A percentile compares a stretch with the other conserved stretches of the same genome.
Conservation (phyloP, 2,888 invertebrate genomes). For the Oligia fasciuncula region DNA sequence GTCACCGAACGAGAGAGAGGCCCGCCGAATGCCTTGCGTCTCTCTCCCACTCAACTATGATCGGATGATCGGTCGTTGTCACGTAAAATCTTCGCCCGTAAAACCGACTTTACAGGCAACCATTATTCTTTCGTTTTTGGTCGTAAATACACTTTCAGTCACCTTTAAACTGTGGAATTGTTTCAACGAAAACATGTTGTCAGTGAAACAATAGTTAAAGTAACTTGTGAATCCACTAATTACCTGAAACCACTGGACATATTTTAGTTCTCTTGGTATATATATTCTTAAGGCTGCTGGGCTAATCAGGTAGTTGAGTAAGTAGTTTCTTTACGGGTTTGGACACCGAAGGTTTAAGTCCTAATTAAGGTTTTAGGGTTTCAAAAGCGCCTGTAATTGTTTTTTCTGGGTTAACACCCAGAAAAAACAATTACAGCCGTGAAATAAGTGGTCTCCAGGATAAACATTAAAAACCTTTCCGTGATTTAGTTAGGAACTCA, state of each 20-base stretch:
- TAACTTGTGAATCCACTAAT: slow-evolving; percentile 19
- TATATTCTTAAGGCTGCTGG: slow-evolving; percentile 34
- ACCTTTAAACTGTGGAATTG: slow-evolving; percentile 14
- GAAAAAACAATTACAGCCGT: neutral
- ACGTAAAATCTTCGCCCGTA: no score
- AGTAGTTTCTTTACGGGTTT: slow-evolving; percentile 20
- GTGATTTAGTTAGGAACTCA: slow-evolving; percentile 2
- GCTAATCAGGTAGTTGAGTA: slow-evolving; percentile 53
- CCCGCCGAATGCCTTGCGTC: no score
- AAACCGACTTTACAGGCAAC: no score
- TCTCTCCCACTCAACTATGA: no score
- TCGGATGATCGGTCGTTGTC: no score
- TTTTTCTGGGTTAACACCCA: slow-evolving; percentile 3
- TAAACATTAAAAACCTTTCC: slow-evolving; percentile 12
- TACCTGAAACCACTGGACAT: slow-evolving; percentile 10
- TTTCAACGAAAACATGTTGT: neutral
- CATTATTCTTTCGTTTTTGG: neutral
- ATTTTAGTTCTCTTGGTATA: slow-evolving; percentile 26
- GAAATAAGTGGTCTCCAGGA: slow-evolving; percentile 10
- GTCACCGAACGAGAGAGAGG: no score
- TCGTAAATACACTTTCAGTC: neutral
- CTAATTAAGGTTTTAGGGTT: slow-evolving; percentile 39
- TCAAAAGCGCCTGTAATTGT: slow-evolving; percentile 22
- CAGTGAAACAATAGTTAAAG: neutral
- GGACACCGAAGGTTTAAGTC: slow-evolving; percentile 16